Percentiles rank a stretch among this genome's conserved stretches.
phyloP scores from a whole-genome alignment of 2,888 invertebrate genomes.

The Digitonthophagus gazella region DNA sequence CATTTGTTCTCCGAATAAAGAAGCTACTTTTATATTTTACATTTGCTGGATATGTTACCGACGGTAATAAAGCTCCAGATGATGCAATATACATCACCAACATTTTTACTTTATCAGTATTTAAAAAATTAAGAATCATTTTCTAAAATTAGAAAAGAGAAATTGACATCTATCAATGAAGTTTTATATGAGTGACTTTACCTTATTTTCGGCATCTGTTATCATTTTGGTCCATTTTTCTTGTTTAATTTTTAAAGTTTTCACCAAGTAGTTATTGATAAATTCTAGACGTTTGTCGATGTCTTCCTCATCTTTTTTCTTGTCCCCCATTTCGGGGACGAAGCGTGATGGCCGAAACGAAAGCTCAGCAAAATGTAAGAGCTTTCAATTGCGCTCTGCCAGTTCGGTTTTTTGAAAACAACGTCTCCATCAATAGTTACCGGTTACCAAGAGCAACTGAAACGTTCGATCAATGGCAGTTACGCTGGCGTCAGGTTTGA shows the following conservation, averaged over 20 bases:
- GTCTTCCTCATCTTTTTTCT: constrained; percentile 50
- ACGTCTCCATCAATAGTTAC: constrained; percentile 18
- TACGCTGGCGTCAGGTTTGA: background rate
- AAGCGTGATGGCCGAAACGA: background rate
- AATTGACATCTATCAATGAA: background rate
- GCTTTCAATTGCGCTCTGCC: background rate
- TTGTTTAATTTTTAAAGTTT: constrained; percentile 73
- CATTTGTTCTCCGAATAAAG: constrained; percentile 68
- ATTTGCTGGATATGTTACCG: constrained; percentile 60
- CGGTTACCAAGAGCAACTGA: constrained; percentile 12
- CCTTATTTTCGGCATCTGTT: constrained; percentile 65
- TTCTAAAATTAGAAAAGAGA: constrained; percentile 49
- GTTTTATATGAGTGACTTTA: constrained; percentile 45
- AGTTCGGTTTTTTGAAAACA: constrained; percentile 9
- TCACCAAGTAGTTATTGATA: constrained; percentile 70
- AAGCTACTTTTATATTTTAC: constrained; percentile 70
- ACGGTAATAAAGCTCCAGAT: constrained; percentile 64
- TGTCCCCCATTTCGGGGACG: constrained; percentile 33
- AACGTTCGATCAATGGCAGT: background rate
- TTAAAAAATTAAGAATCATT: constrained; percentile 56
- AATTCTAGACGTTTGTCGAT: constrained; percentile 76
- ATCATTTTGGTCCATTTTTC: constrained; percentile 90
- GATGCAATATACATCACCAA: constrained; percentile 63
- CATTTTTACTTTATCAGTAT: constrained; percentile 51
- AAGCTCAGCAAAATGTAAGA: background rate